Evolutionary conservation across 2,888 invertebrate genomes (phyloP), one percentile per base, ranked within the genome.

Genomic region (Cephus sareptanus): DNA sequence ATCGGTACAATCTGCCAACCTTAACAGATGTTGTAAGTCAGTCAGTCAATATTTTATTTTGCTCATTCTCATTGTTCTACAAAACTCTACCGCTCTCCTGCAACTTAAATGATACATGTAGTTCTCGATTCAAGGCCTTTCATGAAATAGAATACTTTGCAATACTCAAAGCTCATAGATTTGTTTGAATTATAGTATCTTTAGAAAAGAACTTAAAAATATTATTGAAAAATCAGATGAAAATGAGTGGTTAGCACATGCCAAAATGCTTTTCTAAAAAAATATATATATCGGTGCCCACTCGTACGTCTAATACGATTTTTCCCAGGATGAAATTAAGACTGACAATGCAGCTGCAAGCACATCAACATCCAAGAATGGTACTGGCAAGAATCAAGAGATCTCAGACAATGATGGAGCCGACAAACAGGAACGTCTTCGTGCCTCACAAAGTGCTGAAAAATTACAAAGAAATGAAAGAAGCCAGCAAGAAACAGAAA

Each of bases 1-100:
- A 91, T 86, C 90, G 88, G 79, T 91, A 89, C 86, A 90, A 88
- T 89, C 87, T 90, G 80, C 90, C 90, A 86, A 84, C 90, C 83
- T 85, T 90, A 82, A 84, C 88, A 86, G 86, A 90, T 82, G 83
- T 87, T 87, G 91, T 91, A 91, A 91, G 91, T 91, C 83, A 73
- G 77, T 77, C 75, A 91, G 91, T 91, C 83, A 73, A 75, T 77
- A 71, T 71, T 31, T 31, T 71, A 31, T 71, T 71, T 31, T 34
- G 33, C 31, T 30, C 13, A 13, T 71, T 71, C 71, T 77, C 37
- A 40, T 69, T 77, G 15, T 71, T 75, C 40, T 56, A 6, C 30
- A 74, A 68, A 76, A 73, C 78, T 78, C 78, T 78, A 73, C 78
- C 78, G 78, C 78, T 78, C 78, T 78, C 69, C 75, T 76, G 75